A percentile compares a stretch with the other conserved stretches of the same genome.
phyloP scores from a whole-genome alignment of 2,797 vertebrate genomes.

The Tadarida brasiliensis region DNA sequence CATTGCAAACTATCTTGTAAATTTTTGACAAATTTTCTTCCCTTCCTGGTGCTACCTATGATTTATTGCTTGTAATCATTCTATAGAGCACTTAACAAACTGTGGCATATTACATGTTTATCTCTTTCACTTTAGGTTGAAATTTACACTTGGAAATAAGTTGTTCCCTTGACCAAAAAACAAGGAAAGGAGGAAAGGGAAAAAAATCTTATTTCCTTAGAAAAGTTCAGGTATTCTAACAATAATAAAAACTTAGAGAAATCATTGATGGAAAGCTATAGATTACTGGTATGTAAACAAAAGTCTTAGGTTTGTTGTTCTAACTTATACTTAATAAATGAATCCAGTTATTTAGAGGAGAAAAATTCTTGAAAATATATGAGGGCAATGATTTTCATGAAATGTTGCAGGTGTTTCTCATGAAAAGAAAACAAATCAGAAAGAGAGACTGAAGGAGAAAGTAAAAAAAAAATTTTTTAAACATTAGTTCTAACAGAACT shows the following conservation, averaged over 20 bases:
- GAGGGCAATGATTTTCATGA: conserved; percentile 41
- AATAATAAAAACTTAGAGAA: background rate
- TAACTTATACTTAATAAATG: conserved; percentile 27
- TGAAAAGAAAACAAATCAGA: conserved; percentile 55
- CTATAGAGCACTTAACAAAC: background rate
- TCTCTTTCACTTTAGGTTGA: background rate
- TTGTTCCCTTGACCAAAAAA: conserved; percentile 15
- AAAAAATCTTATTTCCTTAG: background rate
- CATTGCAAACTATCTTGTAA: background rate
- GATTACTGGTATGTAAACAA: background rate
- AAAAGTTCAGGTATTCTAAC: background rate
- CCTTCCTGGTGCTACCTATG: background rate
- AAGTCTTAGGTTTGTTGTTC: background rate
- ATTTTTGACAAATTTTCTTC: background rate
- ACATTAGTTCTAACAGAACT: conserved; percentile 40
- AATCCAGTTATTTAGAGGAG: background rate
- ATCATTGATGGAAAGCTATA: background rate
- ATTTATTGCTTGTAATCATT: background rate
- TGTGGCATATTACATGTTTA: background rate
- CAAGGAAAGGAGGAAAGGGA: background rate
- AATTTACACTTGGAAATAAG: background rate
- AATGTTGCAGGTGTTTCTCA: conserved; percentile 63
- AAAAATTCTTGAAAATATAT: background rate
- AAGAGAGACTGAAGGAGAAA: conserved; percentile 33
- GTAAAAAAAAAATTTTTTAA: background rate